Percentiles rank a stretch among this genome's conserved stretches.
These are phyloP conservation scores for Bathybates hornii DNA, from an alignment of 2,113 vertebrate genomes.

Conservation along the genomic window DNA sequence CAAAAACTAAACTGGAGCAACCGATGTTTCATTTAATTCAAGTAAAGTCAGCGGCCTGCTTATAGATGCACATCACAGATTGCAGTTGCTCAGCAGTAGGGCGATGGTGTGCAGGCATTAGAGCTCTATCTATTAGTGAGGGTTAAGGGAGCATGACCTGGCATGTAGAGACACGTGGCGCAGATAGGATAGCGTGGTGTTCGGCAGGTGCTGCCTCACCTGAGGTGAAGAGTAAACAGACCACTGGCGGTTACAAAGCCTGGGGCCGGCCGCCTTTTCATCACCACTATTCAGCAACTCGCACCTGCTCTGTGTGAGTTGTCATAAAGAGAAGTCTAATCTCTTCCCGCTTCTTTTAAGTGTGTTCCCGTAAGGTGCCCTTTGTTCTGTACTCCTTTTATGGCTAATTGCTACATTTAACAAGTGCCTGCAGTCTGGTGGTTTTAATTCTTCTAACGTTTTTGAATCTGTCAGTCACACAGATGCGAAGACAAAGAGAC, in stretches of 20 bases:
- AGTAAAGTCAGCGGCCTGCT: background rate
- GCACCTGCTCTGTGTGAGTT: conserved; percentile 70
- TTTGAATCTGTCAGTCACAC: background rate
- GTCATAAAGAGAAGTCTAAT: conserved; percentile 50
- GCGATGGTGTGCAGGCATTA: background rate
- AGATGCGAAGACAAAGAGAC: background rate
- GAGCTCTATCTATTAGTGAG: background rate
- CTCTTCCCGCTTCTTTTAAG: conserved; percentile 15
- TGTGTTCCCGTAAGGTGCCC: background rate
- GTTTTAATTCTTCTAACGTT: background rate
- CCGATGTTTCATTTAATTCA: background rate
- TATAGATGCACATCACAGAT: background rate
- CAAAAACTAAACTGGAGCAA: background rate
- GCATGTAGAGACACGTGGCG: conserved; percentile 66
- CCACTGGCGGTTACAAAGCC: conserved; percentile 31
- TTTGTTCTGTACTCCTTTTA: conserved; percentile 35
- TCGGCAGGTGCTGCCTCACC: conserved; percentile 73
- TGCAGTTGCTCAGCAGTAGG: background rate
- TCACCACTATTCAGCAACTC: conserved; percentile 29
- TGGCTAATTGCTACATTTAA: conserved; percentile 50
- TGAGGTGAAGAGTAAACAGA: conserved; percentile 63
- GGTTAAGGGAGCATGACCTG: background rate
- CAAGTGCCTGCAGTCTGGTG: background rate
- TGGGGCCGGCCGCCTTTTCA: conserved; percentile 34
- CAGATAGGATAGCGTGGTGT: conserved; percentile 44